phyloP scores from a whole-genome alignment of 1,140 invertebrate species.

The Brachionus calyciflorus region DNA sequence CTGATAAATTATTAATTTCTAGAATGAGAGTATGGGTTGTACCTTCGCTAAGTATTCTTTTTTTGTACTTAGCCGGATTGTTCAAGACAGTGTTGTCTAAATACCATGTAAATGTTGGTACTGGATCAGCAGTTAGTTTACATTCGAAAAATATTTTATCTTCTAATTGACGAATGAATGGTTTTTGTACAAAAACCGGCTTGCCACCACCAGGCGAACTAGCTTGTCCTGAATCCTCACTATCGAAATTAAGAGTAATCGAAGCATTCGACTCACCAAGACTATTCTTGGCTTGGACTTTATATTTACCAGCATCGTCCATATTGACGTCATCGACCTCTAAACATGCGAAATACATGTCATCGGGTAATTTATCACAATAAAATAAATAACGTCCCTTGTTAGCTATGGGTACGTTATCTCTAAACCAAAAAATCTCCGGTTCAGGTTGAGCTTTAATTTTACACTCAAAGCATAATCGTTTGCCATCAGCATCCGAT shows the following conservation, averaged over 20 bases:
- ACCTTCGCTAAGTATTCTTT: constrained; percentile 61
- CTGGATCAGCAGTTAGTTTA: constrained; percentile 81
- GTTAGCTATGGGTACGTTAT: constrained; percentile 67
- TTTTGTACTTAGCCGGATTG: constrained; percentile 60
- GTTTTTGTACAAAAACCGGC: constrained; percentile 40
- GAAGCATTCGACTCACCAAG: constrained; percentile 91
- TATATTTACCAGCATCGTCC: constrained; percentile 93
- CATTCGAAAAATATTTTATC: constrained; percentile 38
- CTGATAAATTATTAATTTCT: constrained; percentile 84
- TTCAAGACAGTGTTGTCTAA: constrained; percentile 77
- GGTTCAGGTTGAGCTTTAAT: constrained; percentile 86
- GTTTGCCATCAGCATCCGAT: constrained; percentile 91
- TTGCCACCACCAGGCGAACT: not conserved
- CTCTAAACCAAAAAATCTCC: constrained; percentile 81
- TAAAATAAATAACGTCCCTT: constrained; percentile 37
- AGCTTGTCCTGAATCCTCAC: constrained; percentile 64
- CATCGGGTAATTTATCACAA: constrained; percentile 41
- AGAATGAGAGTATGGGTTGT: constrained; percentile 84
- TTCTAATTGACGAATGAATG: constrained; percentile 37
- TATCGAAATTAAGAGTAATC: constrained; percentile 93
- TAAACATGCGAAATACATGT: constrained; percentile 39
- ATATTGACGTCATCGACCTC: constrained; percentile 80
- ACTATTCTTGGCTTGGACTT: constrained; percentile 91
- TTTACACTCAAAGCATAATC: constrained; percentile 85
- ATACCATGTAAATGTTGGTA: constrained; percentile 90